phyloP scores from a whole-genome alignment of 1,140 invertebrate genomes.

The Helicoverpa zea region DNA sequence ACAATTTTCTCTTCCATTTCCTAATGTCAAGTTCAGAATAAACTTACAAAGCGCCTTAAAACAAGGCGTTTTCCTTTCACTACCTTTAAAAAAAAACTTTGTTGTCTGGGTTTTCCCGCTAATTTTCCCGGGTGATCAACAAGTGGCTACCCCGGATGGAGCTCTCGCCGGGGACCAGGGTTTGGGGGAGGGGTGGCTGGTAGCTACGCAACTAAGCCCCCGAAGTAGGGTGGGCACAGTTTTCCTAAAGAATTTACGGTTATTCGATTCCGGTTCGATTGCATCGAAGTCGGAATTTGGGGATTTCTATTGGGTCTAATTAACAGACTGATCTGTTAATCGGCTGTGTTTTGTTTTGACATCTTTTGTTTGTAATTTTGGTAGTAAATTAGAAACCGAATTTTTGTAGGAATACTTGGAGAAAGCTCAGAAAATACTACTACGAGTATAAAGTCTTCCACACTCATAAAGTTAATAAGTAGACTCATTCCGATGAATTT shows the following conservation, averaged over 20 bases:
- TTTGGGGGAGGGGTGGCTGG: constrained; percentile 13
- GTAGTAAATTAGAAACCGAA: too few relatives aligned
- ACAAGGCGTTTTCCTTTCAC: background rate
- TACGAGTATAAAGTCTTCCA: too few relatives aligned
- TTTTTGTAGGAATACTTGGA: too few relatives aligned
- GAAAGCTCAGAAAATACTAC: too few relatives aligned
- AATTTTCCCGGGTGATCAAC: constrained; percentile 60
- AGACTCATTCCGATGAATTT: too few relatives aligned
- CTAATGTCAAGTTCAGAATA: constrained; percentile 25
- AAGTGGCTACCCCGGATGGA: constrained; percentile 57
- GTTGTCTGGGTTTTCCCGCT: constrained; percentile 42
- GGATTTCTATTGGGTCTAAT: too few relatives aligned
- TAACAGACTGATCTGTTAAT: too few relatives aligned
- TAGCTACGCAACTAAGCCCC: constrained; percentile 54
- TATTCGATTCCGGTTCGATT: background rate
- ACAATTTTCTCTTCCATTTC: constrained; percentile 23
- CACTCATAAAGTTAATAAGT: too few relatives aligned
- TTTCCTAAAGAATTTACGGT: background rate
- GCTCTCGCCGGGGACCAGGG: background rate
- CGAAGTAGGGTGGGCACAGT: constrained; percentile 12
- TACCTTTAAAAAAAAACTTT: constrained; percentile 10
- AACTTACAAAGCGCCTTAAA: constrained; percentile 3
- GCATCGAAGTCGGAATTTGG: background rate
- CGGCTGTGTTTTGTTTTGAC: too few relatives aligned
- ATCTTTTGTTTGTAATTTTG: too few relatives aligned